Evolutionary conservation across 2,888 invertebrate species (phyloP).

Genomic region (Parnassius smintheus): DNA sequence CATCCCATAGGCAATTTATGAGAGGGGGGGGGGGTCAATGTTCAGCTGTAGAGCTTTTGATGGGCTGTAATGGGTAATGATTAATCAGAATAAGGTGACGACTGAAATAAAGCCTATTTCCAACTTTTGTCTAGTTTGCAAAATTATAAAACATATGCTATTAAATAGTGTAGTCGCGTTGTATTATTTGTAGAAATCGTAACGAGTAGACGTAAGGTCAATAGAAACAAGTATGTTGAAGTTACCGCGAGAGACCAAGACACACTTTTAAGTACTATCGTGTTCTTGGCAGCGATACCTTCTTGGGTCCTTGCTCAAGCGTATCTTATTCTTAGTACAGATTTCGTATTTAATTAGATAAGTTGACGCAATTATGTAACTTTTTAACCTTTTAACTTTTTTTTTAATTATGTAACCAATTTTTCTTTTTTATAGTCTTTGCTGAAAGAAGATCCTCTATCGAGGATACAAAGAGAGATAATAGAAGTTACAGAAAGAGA

Average conservation of each 20-base stretch:
- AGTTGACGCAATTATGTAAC: not conserved
- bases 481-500: conserved; percentile 92
- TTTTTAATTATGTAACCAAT: not conserved
- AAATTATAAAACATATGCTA: too few relatives aligned
- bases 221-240: conserved; percentile 32
- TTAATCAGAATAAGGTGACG: too few relatives aligned
- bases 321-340: not conserved
- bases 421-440: conserved; percentile 68
- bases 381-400: not conserved
- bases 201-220: conserved; percentile 30
- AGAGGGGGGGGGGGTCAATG: too few relatives aligned
- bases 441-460: conserved; percentile 86
- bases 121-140: too few relatives aligned
- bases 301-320: conserved; percentile 19
- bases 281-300: conserved; percentile 12
- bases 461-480: conserved; percentile 94
- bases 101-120: too few relatives aligned
- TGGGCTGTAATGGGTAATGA: too few relatives aligned
- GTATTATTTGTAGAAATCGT: conserved; percentile 8
- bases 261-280: conserved; percentile 20
- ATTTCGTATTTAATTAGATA: too few relatives aligned
- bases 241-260: conserved; percentile 27
- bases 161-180: not conserved
- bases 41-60: too few relatives aligned
- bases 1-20: too few relatives aligned